Conservation (phyloP, 2,888 invertebrate species). For the Nemotelus nigrinus region DNA sequence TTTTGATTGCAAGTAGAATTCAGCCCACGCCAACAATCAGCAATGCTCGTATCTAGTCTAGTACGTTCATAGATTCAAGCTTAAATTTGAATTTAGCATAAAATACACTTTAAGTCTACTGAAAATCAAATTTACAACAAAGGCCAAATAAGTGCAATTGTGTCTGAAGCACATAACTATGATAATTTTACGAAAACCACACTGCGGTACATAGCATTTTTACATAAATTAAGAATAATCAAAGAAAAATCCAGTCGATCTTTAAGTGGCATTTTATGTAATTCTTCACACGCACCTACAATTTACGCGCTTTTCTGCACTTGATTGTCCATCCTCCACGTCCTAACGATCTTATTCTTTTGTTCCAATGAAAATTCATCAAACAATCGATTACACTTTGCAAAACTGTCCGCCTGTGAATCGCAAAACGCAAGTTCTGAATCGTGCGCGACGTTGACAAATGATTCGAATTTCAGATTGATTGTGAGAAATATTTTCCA, state of each 20-base stretch:
- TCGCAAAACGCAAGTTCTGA: not conserved
- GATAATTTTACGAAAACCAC: not conserved
- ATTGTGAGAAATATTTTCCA: not conserved
- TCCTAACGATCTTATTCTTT: not conserved
- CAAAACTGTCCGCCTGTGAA: not conserved
- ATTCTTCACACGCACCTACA: not conserved
- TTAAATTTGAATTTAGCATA: not conserved
- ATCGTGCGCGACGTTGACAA: constrained; percentile 12
- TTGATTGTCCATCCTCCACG: not conserved
- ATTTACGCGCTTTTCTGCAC: not conserved
- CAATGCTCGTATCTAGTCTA: not conserved
- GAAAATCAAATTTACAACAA: not conserved
- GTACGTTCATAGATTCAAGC: not conserved
- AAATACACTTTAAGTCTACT: constrained; percentile 35
- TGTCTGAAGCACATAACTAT: not conserved
- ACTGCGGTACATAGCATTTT: not conserved
- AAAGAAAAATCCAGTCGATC: constrained; percentile 15
- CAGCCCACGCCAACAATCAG: not conserved
- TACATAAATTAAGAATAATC: not conserved
- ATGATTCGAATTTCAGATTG: constrained; percentile 2
- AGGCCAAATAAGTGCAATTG: too few relatives aligned
- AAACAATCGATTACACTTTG: constrained; percentile 34
- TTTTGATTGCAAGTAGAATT: too few relatives aligned
- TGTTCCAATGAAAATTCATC: not conserved
- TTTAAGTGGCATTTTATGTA: constrained; percentile 44